Base-by-base conservation (phyloP, 1,140 invertebrate species). In the Drosophila erecta region DNA sequence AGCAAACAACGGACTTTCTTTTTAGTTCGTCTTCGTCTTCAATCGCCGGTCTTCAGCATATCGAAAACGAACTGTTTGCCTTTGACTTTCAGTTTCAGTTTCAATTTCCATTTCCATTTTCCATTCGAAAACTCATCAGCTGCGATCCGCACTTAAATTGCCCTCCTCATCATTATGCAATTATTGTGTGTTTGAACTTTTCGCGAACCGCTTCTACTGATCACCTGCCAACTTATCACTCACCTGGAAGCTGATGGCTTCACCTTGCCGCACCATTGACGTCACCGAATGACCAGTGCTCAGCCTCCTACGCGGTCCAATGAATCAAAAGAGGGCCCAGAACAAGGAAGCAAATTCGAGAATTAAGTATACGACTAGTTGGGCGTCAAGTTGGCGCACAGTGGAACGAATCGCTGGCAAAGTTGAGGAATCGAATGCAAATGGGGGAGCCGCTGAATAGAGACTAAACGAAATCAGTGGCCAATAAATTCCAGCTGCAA, bases 51-150 rank as follows among this genome's bases (percentile, higher is more conserved):
- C 61, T 58, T 60, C 64, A 35, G 62, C 20, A 53, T 62, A 74
- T 73, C 57, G 49, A 50, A 61, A 56, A 10, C 64, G 33, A 57
- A 69, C 62, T 56, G 71, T 89, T 86, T 89, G 67, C 41, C 76
- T 83, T 89, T 76, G 53, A 79, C 69, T 89, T 76, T 89, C 61
- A 73, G n/a, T n/a, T n/a, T n/a, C n/a, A n/a, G n/a, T n/a, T n/a
- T n/a, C n/a, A n/a, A n/a, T n/a, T n/a, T n/a, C n/a, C n/a, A 84
- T 86, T 81, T 81, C 66, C 49, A 76, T 77, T 78, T 70, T 70
- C 57, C 77, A 78, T 78, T 79, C 79, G 76, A 76, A 76, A 76
- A 76, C 74, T 76, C 75, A 78, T 76, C 69, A 77, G 56, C 65
- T 54, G 40, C 65, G 49, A 55, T 55, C 38, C 43, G 59, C 15